Evolutionary conservation across 2,797 vertebrate species (phyloP), one percentile per base, ranked within the genome.

Genomic region (Nothura maculosa): DNA sequence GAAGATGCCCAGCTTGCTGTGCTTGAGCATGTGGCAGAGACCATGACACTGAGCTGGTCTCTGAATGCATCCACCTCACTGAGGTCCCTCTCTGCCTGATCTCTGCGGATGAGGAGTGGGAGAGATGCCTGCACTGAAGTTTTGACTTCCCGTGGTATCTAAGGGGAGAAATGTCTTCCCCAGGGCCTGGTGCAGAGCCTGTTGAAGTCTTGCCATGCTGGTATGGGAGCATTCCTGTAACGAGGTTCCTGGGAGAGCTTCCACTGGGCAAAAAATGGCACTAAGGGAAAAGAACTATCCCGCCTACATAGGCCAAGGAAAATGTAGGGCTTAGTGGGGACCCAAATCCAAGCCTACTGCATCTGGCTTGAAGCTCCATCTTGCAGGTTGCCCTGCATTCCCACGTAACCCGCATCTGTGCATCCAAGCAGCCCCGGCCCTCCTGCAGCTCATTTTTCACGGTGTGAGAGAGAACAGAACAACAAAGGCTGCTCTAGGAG

Each of bases 181-280:
- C 16, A 45, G 21, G 47, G 7, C 32, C 72, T 28, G 12, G 25
- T 36, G 60, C 16, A 93, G 50, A 63, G 25, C 32, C 74, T 21
- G n/a, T 19, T 38, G 58, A 22, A 0, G 2, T 14, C 15, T 27
- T 68, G 60, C 40, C 1, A 0, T 2, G 8, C 30, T 55, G 30
- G 9, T 55, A 55, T 30, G 27, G 52, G 18, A 47, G 32, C 32
- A 52, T 70, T 20, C 28, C 27, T 52, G 6, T 12, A 70, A 7
- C 19, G 67, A 27, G 32, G 27, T 19, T 27, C 36, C 47, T 20
- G 8, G 34, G 52, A 54, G 28, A 54, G 45, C 45, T 68, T n/a
- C 25, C 32, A 36, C 34, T 48, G 45, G 43, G 30, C 16, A n/a
- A 67, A n/a, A 47, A 47, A 34, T 34, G 36, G 19, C 25, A 32